A percentile compares a stretch with the other conserved stretches of the same genome.
Conservation (phyloP, 2,888 invertebrate genomes). For the Blastobasis adustella region DNA sequence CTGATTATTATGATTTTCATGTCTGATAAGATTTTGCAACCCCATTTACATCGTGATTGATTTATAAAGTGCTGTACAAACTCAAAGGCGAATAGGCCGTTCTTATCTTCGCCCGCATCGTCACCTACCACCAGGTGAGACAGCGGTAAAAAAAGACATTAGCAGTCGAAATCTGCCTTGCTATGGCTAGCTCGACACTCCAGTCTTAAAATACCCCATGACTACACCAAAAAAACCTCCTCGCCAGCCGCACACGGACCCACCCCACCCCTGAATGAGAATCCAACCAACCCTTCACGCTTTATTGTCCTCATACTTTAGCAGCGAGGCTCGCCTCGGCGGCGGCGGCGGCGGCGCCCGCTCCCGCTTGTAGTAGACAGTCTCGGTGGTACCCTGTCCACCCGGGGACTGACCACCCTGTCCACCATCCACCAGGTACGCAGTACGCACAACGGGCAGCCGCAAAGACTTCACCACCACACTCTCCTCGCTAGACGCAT, state of each 20-base stretch:
- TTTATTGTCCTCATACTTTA: slow-evolving; percentile 45
- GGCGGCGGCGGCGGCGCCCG: slow-evolving; percentile 54
- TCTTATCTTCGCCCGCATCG: no score
- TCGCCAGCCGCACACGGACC: slow-evolving; percentile 3
- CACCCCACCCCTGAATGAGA: slow-evolving; percentile 22
- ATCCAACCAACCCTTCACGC: slow-evolving; percentile 44
- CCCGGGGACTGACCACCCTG: slow-evolving; percentile 5
- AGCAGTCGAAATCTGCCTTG: no score
- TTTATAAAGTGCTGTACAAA: no score
- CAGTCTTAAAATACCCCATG: no score
- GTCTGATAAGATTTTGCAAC: no score
- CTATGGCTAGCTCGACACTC: no score
- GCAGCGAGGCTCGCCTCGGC: slow-evolving; percentile 49
- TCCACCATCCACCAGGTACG: slow-evolving; percentile 35
- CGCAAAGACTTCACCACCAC: slow-evolving; percentile 50
- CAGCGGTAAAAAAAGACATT: no score
- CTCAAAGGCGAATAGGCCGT: no score
- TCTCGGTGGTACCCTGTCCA: slow-evolving; percentile 13
- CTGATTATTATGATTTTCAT: no score
- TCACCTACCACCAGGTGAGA: no score
- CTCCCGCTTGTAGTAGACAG: slow-evolving; percentile 31
- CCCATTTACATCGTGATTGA: no score
- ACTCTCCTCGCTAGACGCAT: slow-evolving; percentile 44
- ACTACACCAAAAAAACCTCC: no score
- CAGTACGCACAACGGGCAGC: slow-evolving; percentile 55